A percentile compares a stretch with the other conserved stretches of the same genome.
phyloP scores from a whole-genome alignment of 2,888 invertebrate species.

The Clanis bilineata region DNA sequence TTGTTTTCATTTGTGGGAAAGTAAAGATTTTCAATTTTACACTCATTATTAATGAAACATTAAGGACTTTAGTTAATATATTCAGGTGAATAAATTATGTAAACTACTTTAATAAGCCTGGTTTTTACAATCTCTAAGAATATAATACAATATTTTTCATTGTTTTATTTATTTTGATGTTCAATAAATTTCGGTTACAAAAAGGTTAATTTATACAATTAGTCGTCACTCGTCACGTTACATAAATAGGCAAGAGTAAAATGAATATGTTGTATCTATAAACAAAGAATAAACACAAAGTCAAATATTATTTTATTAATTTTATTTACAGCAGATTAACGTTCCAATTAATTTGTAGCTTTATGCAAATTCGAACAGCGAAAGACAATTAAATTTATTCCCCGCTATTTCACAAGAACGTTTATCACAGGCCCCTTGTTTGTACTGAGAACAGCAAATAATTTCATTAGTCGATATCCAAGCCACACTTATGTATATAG shows the following conservation, averaged over 20 bases:
- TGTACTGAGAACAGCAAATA: constrained; percentile 55
- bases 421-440: constrained; percentile 64
- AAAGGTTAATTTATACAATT: neutral
- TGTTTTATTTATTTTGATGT: neutral
- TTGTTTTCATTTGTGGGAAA: neutral
- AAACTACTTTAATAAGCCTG: too few relatives aligned
- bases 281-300: neutral
- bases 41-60: neutral
- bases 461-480: constrained; percentile 66
- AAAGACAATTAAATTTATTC: constrained; percentile 55
- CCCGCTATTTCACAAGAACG: constrained; percentile 51
- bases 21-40: neutral
- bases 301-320: constrained; percentile 16
- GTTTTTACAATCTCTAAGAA: too few relatives aligned
- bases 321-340: constrained; percentile 24
- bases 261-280: neutral
- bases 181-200: neutral
- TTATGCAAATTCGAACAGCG: constrained; percentile 54
- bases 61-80: too few relatives aligned
- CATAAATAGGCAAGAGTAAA: neutral
- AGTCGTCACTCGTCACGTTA: neutral
- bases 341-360: constrained; percentile 49
- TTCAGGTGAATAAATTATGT: too few relatives aligned
- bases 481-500: constrained; percentile 40
- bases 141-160: too few relatives aligned